Conservation (phyloP, 2,888 invertebrate genomes). For the Limnephilus rhombicus region DNA sequence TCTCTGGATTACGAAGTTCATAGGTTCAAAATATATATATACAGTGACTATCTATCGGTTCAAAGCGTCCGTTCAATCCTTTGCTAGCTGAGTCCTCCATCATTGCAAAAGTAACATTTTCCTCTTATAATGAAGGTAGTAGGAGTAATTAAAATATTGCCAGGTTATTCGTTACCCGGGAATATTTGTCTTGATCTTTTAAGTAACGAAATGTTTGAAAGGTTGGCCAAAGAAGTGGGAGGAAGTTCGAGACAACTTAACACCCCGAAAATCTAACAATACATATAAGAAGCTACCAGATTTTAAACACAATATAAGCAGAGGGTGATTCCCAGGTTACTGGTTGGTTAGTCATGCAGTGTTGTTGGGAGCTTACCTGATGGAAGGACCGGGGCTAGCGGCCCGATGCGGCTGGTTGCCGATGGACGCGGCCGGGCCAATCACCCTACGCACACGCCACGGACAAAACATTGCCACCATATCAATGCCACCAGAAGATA, state of each 20-base stretch:
- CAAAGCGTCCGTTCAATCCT: no score
- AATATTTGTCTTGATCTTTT: no score
- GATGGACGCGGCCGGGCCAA: conserved; percentile 62
- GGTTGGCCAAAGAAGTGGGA: not conserved
- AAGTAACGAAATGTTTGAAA: not conserved
- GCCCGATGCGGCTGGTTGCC: conserved; percentile 61
- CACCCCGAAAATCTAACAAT: no score
- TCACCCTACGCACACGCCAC: conserved; percentile 50
- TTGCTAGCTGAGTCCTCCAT: no score
- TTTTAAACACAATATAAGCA: not conserved
- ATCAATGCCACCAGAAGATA: not conserved
- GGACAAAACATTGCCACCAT: conserved; percentile 13
- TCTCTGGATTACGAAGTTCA: not conserved
- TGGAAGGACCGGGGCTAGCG: conserved; percentile 60
- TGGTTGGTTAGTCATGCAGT: conserved; percentile 41
- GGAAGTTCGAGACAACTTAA: not conserved
- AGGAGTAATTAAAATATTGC: no score
- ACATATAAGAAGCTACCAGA: not conserved
- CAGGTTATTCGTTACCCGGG: no score
- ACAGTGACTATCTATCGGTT: no score
- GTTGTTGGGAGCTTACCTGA: conserved; percentile 58
- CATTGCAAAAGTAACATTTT: no score
- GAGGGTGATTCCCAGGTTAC: not conserved
- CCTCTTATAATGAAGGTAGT: no score
- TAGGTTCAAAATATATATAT: no score